Base-by-base conservation (phyloP, 2,113 vertebrate genomes). In the Centrocercus urophasianus region DNA sequence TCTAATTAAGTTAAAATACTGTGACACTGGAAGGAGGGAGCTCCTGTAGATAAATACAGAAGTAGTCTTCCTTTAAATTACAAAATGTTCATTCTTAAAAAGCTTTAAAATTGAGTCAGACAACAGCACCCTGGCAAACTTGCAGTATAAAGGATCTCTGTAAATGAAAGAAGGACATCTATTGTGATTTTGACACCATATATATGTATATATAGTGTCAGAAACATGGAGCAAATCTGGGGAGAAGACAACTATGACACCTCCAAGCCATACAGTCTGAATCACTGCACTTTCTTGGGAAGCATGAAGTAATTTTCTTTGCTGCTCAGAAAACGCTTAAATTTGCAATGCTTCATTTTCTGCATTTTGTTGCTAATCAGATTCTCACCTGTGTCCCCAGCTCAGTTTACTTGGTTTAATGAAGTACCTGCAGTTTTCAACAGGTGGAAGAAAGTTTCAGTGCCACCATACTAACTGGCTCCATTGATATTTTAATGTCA, bases 81-180 rank as follows among this genome's bases (percentile, higher is more conserved):
- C 61, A 95, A 97, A 97, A 97, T 90, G 64, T 93, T 93, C 69
- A 93, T 84, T 90, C 87, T 96, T 94, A 93, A 93, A 97, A 96
- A 96, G 75, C 93, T 96, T 96, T 97, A 97, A 97, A 97, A 97
- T 16, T 78, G 93, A 93, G 76, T 80, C 73, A 97, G 86, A 95
- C 28, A 96, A 92, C 71, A 93, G 92, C n/a, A 45, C 76, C 86
- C 80, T 80, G 56, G 73, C 75, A 93, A 86, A 93, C 86, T 81
- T 92, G 73, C 21, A 85, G 83, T 96, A 96, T 43, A 91, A 96
- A 97, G 90, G 79, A 77, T 86, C 69, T 94, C 69, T 80, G 56
- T 67, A 75, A 88, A 80, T 52, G 93, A 84, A 43, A 83, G 79
- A 40, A 83, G 79, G 88, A 85, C 66, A 92, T 75, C 60, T 32